Base-by-base conservation (phyloP, 2,113 vertebrate genomes). In the Grammomys dolichurus region DNA sequence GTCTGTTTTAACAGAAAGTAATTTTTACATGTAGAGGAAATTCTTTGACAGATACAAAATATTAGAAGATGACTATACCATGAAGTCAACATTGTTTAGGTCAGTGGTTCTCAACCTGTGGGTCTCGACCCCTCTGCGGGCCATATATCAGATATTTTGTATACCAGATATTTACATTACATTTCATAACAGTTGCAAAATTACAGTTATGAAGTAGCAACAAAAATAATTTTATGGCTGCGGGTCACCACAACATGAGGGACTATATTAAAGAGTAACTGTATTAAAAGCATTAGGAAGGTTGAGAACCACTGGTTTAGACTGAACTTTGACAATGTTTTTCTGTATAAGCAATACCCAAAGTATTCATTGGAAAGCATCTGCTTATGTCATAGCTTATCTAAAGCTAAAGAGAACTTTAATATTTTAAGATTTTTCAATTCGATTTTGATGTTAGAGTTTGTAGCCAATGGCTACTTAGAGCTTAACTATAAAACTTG, bases 361-460 rank as follows among this genome's bases (percentile, higher is more conserved):
- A 58, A 77, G 22, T 72, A 67, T 54, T 87, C n/a, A 87, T n/a
- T 73, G 40, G 40, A 7, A 8, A 73, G 0, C 19, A 12, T 93
- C 36, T 92, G 10, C 58, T 63, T n/a, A 40, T 86, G 4, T 93
- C 67, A 84, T 16, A 46, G 43, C 11, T 95, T n/a, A 89, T 9
- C 65, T 89, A 91, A 95, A 87, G 36, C 36, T 92, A 51, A 88
- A 75, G 78, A 67, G 65, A 84, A 80, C 22, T 28, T 87, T 81
- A 36, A 19, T 48, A 58, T 36, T 82, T 84, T 96, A 81, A 28
- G 76, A 73, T 31, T 56, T 96, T 89, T 94, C 51, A 89, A 4
- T 88, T 56, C 7, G 0, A 56, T 13, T 84, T 94, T 94, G 36
- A 40, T 91, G 46, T 87, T 69, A 82, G 36, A 92, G 60, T 88